Conservation (phyloP, 64 coral and sea anemone genomes). For the Montipora capricornis region DNA sequence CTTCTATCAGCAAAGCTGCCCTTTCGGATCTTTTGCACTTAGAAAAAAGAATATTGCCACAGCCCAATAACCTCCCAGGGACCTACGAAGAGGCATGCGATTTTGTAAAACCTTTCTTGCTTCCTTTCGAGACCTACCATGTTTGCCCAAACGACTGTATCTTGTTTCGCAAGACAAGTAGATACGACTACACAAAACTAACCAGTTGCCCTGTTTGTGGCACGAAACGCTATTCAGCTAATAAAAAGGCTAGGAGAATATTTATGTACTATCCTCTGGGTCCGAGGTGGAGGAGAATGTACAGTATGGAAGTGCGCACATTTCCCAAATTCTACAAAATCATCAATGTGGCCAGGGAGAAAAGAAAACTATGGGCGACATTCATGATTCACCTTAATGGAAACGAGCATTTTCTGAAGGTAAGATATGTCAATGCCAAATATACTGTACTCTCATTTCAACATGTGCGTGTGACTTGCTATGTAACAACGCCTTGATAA, state of each 20-base stretch:
- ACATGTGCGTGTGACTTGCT: no score
- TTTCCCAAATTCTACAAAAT: conserved; percentile 22
- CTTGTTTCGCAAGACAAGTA: conserved; percentile 32
- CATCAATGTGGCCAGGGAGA: background rate
- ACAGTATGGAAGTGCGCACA: conserved; percentile 19
- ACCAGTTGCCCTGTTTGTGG: conserved; percentile 22
- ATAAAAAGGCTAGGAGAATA: conserved; percentile 1
- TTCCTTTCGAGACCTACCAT: conserved; percentile 31
- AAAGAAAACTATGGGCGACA: background rate
- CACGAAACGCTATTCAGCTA: background rate
- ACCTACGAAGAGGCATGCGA: conserved; percentile 26
- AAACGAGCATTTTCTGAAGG: conserved; percentile 21
- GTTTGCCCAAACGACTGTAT: conserved; percentile 50
- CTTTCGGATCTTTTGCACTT: background rate
- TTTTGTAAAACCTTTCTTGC: conserved; percentile 36
- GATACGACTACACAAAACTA: conserved; percentile 32
- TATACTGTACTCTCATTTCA: no score
- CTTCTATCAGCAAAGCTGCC: conserved; percentile 20
- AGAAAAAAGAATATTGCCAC: conserved; percentile 24
- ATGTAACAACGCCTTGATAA: no score
- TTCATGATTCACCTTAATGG: conserved; percentile 34
- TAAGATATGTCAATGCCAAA: background rate
- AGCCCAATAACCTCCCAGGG: conserved; percentile 12
- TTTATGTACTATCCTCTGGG: conserved; percentile 15
- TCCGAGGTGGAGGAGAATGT: conserved; percentile 34